Evolutionary conservation across 1,140 invertebrate genomes (phyloP).

Genomic region (Leptopilina boulardi): DNA sequence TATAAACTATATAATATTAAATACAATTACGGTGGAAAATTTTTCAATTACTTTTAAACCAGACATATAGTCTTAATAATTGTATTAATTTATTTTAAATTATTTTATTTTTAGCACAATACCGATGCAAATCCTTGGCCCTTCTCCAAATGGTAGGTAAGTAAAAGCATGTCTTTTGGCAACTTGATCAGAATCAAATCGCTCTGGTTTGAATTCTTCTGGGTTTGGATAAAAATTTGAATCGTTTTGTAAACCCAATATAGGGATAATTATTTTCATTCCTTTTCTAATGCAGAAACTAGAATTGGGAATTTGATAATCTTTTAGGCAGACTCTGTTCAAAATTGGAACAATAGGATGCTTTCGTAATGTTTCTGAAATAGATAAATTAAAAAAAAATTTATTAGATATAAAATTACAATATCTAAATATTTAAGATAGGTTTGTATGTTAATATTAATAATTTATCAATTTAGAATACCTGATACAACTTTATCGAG

Average conservation of each 20-base stretch:
- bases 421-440: no score
- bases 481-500: constrained; percentile 2
- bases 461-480: no score
- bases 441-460: no score
- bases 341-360: not conserved
- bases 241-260: not conserved
- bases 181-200: not conserved
- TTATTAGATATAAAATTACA: no score
- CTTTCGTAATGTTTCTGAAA: not conserved
- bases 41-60: no score
- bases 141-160: not conserved
- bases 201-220: not conserved
- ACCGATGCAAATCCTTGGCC: not conserved
- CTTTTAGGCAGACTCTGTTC: not conserved
- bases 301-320: not conserved
- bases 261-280: not conserved
- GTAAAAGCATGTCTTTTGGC: constrained; percentile 1
- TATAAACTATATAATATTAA: no score
- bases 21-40: no score
- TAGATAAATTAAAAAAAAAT: no score
- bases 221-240: not conserved
- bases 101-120: not conserved
- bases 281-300: not conserved
- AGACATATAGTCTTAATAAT: no score
- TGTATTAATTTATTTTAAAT: no score